Percentiles rank a stretch among this genome's conserved stretches.
Evolutionary conservation across 2,113 vertebrate species (phyloP).

Genomic region (Sprattus sprattus): DNA sequence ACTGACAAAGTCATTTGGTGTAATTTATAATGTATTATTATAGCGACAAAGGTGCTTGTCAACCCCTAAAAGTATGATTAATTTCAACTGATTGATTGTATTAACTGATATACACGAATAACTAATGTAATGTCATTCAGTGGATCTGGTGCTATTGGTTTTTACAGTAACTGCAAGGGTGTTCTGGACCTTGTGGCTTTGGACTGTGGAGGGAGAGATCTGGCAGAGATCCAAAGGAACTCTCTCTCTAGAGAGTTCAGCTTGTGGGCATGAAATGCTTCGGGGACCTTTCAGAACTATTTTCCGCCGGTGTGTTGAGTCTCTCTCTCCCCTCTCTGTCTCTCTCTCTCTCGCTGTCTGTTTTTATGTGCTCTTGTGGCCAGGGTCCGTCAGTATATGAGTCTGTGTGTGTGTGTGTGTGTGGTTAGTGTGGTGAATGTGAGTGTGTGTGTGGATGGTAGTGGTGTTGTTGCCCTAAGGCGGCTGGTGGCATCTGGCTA

Average conservation of each 20-base stretch:
- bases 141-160: neutral
- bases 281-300: neutral
- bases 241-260: neutral
- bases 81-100: neutral
- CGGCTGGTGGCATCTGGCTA: neutral
- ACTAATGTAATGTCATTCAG: neutral
- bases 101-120: neutral
- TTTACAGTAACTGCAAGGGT: neutral
- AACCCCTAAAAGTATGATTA: neutral
- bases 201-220: too few species aligned
- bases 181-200: neutral
- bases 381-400: neutral
- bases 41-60: too few species aligned
- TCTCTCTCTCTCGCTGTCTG: slow-evolving; percentile 23
- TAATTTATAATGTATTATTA: too few species aligned
- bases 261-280: neutral
- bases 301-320: slow-evolving; percentile 3
- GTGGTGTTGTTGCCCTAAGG: slow-evolving; percentile 6
- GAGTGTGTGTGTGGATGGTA: slow-evolving; percentile 15
- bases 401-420: neutral
- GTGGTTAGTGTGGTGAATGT: neutral
- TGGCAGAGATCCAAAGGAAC: neutral
- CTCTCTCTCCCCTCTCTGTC: neutral
- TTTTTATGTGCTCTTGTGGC: slow-evolving; percentile 7
- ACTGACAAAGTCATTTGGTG: neutral